These are phyloP conservation scores for Andrena marginata DNA, from an alignment of 2,888 invertebrate genomes.

Conservation along the genomic window DNA sequence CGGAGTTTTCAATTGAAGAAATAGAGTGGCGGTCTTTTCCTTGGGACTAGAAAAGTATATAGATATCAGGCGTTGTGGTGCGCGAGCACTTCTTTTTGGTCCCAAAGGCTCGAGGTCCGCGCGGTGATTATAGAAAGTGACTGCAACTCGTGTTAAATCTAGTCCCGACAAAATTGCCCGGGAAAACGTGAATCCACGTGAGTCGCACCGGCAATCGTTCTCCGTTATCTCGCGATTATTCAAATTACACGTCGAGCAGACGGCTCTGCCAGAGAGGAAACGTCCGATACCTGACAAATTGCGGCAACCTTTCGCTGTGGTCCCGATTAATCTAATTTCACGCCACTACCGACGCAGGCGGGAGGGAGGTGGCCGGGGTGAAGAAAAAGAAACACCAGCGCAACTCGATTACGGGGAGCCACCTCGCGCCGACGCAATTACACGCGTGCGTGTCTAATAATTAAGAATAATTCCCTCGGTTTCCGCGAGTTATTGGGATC, in stretches of 20 bases:
- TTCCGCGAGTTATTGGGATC: conserved; percentile 22
- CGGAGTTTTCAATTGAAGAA: neutral
- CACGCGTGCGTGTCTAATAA: conserved; percentile 11
- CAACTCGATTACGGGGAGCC: conserved; percentile 20
- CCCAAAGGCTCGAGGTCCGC: too few relatives aligned
- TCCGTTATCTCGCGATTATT: conserved; percentile 40
- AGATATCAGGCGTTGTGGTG: too few relatives aligned
- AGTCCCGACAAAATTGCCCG: neutral
- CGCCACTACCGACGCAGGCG: neutral
- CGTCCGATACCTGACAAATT: conserved; percentile 33
- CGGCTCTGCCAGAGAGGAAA: conserved; percentile 18
- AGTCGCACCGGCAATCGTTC: neutral
- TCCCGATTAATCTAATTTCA: conserved; percentile 20
- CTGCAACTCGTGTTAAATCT: neutral
- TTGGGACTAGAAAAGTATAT: too few relatives aligned
- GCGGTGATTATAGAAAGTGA: too few relatives aligned
- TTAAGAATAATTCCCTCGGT: conserved; percentile 31
- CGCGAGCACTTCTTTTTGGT: too few relatives aligned
- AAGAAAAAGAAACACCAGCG: neutral
- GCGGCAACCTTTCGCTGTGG: conserved; percentile 14
- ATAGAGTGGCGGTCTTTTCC: neutral
- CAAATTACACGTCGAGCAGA: conserved; percentile 21
- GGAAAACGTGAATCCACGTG: neutral
- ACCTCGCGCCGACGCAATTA: conserved; percentile 3
- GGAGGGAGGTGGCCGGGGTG: neutral